These are phyloP conservation scores for Liodrosophila aerea DNA, from an alignment of 2,888 invertebrate species.

Conservation along the genomic window DNA sequence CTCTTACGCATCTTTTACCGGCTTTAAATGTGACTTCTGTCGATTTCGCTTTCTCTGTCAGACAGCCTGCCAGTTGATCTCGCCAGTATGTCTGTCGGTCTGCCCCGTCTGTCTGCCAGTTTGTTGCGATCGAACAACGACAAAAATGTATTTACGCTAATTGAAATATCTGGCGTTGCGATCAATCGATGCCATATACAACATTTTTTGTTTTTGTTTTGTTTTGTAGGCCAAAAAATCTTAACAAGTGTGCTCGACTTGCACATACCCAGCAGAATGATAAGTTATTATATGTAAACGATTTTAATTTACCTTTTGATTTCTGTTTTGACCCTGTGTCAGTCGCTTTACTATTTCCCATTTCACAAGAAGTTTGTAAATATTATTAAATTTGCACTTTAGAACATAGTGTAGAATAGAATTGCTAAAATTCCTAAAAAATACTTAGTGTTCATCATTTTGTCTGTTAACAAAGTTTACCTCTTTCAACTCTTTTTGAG, in stretches of 20 bases:
- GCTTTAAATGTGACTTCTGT: conserved; percentile 32
- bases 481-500: too few species aligned
- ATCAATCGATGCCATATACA: conserved; percentile 76
- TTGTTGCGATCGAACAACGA: conserved; percentile 52
- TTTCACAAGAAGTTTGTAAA: too few species aligned
- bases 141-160: conserved; percentile 79
- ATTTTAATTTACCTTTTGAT: too few species aligned
- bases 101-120: conserved; percentile 17
- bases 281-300: too few species aligned
- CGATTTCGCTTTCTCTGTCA: conserved; percentile 64
- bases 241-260: background rate
- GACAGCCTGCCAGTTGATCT: conserved; percentile 8
- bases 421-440: too few species aligned
- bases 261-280: too few species aligned
- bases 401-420: too few species aligned
- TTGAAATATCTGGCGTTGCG: conserved; percentile 78
- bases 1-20: conserved; percentile 49
- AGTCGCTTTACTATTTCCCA: too few species aligned
- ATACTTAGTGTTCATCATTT: too few species aligned
- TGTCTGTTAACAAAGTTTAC: too few species aligned
- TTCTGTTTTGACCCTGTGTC: too few species aligned
- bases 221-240: conserved; percentile 70
- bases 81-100: conserved; percentile 33
- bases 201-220: conserved; percentile 53
- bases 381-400: too few species aligned